Evolutionary conservation across 1,140 invertebrate genomes (phyloP), one percentile per base, ranked within the genome.

Genomic region (Penaeus chinensis): DNA sequence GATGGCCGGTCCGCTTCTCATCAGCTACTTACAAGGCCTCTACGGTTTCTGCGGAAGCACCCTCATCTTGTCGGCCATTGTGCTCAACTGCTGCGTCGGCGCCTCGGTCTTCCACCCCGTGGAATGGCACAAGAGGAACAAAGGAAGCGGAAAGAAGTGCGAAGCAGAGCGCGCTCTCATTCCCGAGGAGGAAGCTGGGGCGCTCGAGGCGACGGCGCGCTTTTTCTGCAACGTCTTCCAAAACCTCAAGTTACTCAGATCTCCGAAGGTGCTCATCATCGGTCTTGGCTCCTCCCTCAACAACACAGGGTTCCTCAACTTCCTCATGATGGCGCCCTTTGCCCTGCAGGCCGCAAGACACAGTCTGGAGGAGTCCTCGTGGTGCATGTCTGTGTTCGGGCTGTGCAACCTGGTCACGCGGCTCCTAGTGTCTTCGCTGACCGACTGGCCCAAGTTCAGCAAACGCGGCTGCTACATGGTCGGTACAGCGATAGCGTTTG

Each of bases 21-120:
- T 82, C 13, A 82, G 54, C 62, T 82, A 47, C 80, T 32, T 82
- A 8, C 80, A 62, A 10, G 80, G 61, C 1, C 22, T 63, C 32
- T 82, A 63, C 32, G 61, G 80, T 32, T 82, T 82, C 80, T 61
- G 60, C 54, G 54, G 27, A 19, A n/a, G 54, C 60, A 82, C 80
- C 20, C 80, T 82, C 32, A 82, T 65, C 54, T 16, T 32, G 32
- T 54, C 60, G 22, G 80, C 60, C 32, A 13, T 82, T 11, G 60
- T 62, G 42, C 62, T 82, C n/a, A 82, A 82, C 62, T 62, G 80
- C 62, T 82, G 80, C 32, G 80, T 82, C 22, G 80, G 54, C 1
- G 54, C 80, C 61, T 63, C 65, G 60, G 80, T 82, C 62, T 42
- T 82, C 24, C 80, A 82, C 80, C 62, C 80, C 24, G 80, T 82